phyloP scores from a whole-genome alignment of 2,113 vertebrate genomes.

The Centropus unirufus region DNA sequence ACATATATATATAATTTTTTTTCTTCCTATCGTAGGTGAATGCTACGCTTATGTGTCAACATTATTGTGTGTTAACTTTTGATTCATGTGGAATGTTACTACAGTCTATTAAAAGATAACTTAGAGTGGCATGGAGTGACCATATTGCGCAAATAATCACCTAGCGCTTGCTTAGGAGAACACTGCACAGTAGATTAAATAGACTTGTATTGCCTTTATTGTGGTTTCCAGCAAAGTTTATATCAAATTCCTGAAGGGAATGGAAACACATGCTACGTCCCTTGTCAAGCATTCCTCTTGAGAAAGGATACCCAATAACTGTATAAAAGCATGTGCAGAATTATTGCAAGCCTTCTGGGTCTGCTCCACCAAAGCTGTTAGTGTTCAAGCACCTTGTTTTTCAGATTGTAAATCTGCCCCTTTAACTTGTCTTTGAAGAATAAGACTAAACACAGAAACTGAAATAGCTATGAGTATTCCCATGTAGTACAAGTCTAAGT shows the following conservation, averaged over 20 bases:
- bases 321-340: conserved; percentile 44
- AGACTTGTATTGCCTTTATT: conserved; percentile 9
- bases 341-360: conserved; percentile 44
- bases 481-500: not conserved
- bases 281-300: conserved; percentile 59
- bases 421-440: conserved; percentile 30
- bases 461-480: not conserved
- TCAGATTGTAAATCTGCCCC: conserved; percentile 54
- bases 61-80: not conserved
- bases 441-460: conserved; percentile 40
- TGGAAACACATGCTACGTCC: conserved; percentile 41
- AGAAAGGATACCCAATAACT: conserved; percentile 64
- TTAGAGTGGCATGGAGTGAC: not conserved
- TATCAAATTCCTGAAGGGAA: conserved; percentile 57
- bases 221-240: conserved; percentile 36
- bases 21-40: not conserved
- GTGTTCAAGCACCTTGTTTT: conserved; percentile 51
- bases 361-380: conserved; percentile 36
- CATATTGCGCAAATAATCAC: not conserved
- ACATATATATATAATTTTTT: not conserved
- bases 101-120: not conserved
- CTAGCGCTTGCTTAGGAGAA: not conserved
- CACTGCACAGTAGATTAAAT: conserved; percentile 7
- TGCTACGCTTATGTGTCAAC: not conserved
- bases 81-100: not conserved